Evolutionary conservation across 2,113 vertebrate species (phyloP).

Genomic region (Sitta europaea): DNA sequence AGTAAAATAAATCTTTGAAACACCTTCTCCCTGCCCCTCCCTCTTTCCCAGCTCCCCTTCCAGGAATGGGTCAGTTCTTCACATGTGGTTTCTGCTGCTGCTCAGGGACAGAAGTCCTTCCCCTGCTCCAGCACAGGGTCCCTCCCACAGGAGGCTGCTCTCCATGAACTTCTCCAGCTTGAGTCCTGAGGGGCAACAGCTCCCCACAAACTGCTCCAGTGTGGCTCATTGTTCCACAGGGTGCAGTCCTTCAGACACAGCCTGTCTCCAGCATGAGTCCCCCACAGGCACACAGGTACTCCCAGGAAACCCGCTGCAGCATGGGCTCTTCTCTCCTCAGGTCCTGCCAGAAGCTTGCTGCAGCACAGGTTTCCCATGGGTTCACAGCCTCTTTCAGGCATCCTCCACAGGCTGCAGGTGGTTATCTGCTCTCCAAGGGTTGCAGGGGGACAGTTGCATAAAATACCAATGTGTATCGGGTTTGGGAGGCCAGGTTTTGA

Average conservation of each 20-base stretch:
- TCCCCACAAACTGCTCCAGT: background rate
- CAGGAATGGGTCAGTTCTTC: background rate
- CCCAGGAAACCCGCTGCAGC: background rate
- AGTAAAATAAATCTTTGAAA: background rate
- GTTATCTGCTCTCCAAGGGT: background rate
- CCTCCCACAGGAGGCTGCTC: background rate
- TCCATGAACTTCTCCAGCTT: background rate
- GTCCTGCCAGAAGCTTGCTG: background rate
- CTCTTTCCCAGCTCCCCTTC: background rate
- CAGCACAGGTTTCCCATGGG: background rate
- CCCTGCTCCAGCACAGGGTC: background rate
- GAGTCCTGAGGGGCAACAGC: background rate
- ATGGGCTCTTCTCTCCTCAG: background rate
- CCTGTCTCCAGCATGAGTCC: accelerated
- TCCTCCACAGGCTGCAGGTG: background rate
- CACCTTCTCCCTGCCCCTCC: background rate
- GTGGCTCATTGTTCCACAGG: background rate
- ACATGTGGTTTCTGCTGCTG: accelerated
- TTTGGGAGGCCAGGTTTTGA: background rate
- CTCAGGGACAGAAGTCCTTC: background rate
- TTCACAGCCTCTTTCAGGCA: background rate
- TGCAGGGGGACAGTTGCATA: background rate
- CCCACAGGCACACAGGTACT: background rate
- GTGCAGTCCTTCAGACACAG: background rate
- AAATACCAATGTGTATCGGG: background rate